Conservation (phyloP, 2,113 vertebrate species). For the Hemiprocne comata region DNA sequence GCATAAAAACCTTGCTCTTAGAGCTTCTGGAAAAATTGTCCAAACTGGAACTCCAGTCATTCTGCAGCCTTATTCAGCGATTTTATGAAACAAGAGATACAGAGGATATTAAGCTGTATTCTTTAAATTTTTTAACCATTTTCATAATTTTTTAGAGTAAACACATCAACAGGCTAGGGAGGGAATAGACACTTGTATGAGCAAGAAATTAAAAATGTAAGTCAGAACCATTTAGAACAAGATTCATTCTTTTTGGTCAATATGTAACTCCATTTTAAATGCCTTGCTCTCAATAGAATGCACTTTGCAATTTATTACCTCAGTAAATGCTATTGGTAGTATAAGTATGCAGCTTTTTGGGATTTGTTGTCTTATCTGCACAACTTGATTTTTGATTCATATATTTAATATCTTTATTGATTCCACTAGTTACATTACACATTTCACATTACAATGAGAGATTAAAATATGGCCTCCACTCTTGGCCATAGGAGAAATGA, state of each 20-base stretch:
- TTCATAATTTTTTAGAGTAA: background rate
- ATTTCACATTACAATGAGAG: background rate
- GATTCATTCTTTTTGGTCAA: conserved; percentile 49
- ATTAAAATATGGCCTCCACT: background rate
- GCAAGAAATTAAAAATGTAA: conserved; percentile 39
- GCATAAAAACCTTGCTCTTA: background rate
- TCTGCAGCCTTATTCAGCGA: background rate
- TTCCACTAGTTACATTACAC: background rate
- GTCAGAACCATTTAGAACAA: conserved; percentile 41
- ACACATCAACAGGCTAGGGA: background rate
- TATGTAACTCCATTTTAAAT: conserved; percentile 45
- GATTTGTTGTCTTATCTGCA: background rate
- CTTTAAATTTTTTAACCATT: background rate
- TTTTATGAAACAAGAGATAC: background rate
- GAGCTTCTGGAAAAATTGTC: background rate
- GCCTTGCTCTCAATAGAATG: background rate
- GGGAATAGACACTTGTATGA: conserved; percentile 4
- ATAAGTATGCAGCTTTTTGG: background rate
- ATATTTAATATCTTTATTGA: background rate
- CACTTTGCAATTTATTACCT: background rate
- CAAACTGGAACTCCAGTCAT: background rate
- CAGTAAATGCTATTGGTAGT: background rate
- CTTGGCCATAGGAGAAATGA: background rate
- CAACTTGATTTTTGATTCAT: background rate
- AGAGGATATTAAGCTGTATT: background rate